Percentiles rank a stretch among this genome's conserved stretches.
Evolutionary conservation across 2,113 vertebrate genomes (phyloP).

Genomic region (Salvelinus namaycush): DNA sequence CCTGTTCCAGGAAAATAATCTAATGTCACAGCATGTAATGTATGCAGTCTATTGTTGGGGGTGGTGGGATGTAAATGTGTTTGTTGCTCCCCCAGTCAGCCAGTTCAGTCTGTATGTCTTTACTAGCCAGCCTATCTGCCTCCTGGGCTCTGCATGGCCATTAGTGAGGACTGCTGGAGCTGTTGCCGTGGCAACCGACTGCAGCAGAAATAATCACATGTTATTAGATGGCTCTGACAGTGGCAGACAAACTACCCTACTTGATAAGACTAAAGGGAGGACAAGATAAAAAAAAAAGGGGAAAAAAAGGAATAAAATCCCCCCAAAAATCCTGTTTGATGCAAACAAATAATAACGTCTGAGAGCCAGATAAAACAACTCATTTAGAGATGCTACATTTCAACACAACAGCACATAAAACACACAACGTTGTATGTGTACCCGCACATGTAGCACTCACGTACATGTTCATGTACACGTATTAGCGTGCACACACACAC

Average conservation of each 20-base stretch:
- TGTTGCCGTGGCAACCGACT: conserved; percentile 69
- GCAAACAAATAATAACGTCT: not conserved
- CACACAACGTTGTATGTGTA: not conserved
- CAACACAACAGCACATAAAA: conserved; percentile 27
- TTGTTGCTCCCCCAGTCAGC: no score
- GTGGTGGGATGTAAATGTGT: no score
- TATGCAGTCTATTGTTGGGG: no score
- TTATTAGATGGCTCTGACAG: conserved; percentile 80
- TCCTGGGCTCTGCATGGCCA: no score
- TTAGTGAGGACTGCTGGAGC: conserved; percentile 21
- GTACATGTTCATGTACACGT: not conserved
- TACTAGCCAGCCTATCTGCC: no score
- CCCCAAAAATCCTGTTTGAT: not conserved
- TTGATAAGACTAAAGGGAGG: conserved; percentile 48
- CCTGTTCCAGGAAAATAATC: no score
- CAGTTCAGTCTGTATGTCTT: no score
- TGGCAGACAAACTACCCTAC: conserved; percentile 54
- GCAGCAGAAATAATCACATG: conserved; percentile 78
- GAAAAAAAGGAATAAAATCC: conserved; percentile 1
- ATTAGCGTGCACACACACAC: not conserved
- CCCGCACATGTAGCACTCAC: not conserved
- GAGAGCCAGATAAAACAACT: not conserved
- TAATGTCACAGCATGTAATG: no score
- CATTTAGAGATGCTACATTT: not conserved
- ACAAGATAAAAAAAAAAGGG: conserved; percentile 29